Evolutionary conservation across 2,888 invertebrate genomes (phyloP), one percentile per base, ranked within the genome.

Genomic region (Callyntrura sp.): DNA sequence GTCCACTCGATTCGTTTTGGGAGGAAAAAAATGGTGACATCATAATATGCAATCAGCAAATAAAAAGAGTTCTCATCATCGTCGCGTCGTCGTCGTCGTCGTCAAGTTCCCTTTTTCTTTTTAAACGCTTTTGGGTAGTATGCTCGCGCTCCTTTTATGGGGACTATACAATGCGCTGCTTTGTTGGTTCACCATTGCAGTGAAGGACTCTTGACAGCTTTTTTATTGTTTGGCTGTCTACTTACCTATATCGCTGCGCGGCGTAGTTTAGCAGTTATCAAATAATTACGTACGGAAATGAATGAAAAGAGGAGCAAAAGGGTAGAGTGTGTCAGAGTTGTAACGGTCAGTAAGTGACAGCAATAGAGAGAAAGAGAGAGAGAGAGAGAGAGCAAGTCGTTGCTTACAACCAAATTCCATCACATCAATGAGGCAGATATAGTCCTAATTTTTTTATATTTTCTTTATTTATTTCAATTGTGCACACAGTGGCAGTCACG

Each of bases 261-360:
- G n/a, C n/a, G n/a, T n/a, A n/a, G n/a, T n/a, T n/a, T n/a, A n/a
- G n/a, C n/a, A n/a, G n/a, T n/a, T n/a, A n/a, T n/a, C n/a, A 11
- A 4, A 17, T 48, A 85, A 85, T 85, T 85, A 85, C 76, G 43
- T 25, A 76, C 85, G 85, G 85, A 85, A 85, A 85, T 85, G 85
- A 76, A 51, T 76, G 73, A 35, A 62, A n/a, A 62, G 70, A 43
- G 70, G 23, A 73, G 73, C 57, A 70, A 35, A 48, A 43, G 57
- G 20, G 81, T 23, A n/a, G 9, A 17, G 51, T 83, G 68, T 83
- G 68, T 82, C 83, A 65, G 43, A 68, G 65, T 43, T 55, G n/a
- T 55, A 45, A 45, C 5, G 45, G 5, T 9, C 55, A 55, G 3
- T 55, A 55, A 14, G 25, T n/a, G n/a, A n/a, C n/a, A n/a, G n/a